phyloP scores from a whole-genome alignment of 2,888 invertebrate genomes.

The Troides oblongomaculatus region DNA sequence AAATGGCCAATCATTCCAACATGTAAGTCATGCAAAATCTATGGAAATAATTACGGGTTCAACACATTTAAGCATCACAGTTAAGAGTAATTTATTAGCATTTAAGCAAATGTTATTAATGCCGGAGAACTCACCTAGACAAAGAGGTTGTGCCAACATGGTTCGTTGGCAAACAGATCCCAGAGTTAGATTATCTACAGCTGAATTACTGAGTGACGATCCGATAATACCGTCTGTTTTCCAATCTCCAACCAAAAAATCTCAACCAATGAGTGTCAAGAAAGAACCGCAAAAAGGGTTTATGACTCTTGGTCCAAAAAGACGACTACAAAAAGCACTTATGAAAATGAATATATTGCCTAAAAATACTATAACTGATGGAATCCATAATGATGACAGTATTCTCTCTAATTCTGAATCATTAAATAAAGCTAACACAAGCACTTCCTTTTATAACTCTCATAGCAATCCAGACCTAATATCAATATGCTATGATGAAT shows the following conservation, averaged over 20 bases:
- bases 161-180: constrained; percentile 85
- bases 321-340: constrained; percentile 90
- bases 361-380: constrained; percentile 87
- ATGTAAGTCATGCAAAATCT: constrained; percentile 94
- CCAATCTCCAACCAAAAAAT: constrained; percentile 77
- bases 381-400: constrained; percentile 84
- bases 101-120: constrained; percentile 84
- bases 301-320: constrained; percentile 93
- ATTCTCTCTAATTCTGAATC: constrained; percentile 81
- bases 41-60: constrained; percentile 95
- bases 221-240: constrained; percentile 74
- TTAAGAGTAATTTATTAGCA: constrained; percentile 97
- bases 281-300: constrained; percentile 88
- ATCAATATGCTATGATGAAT: constrained; percentile 90
- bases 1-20: constrained; percentile 97
- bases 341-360: constrained; percentile 94
- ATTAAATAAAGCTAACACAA: constrained; percentile 68
- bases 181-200: constrained; percentile 88
- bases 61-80: constrained; percentile 97
- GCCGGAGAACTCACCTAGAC: constrained; percentile 90
- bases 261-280: constrained; percentile 79
- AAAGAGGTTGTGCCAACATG: constrained; percentile 84
- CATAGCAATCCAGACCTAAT: constrained; percentile 94
- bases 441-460: constrained; percentile 86
- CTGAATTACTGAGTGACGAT: constrained; percentile 82